A percentile compares a stretch with the other conserved stretches of the same genome.
These are phyloP conservation scores for Eulacestoma nigropectus DNA, from an alignment of 2,113 vertebrate species.

Conservation along the genomic window DNA sequence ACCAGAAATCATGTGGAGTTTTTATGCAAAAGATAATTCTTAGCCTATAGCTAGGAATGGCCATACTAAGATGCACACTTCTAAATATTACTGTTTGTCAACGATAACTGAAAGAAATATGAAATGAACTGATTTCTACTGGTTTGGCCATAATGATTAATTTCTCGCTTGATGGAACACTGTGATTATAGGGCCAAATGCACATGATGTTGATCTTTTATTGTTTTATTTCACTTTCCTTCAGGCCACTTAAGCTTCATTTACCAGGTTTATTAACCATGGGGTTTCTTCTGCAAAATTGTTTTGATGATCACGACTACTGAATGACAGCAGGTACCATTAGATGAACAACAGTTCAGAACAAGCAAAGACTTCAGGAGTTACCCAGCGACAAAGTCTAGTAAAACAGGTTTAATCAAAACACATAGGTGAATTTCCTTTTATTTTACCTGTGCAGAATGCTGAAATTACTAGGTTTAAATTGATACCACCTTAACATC, in stretches of 20 bases:
- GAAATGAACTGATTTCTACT: neutral
- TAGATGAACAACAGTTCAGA: neutral
- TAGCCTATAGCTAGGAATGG: neutral
- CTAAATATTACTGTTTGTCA: neutral
- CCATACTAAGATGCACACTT: neutral
- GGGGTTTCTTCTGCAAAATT: neutral
- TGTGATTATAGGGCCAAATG: neutral
- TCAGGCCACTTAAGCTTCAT: neutral
- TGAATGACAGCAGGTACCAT: neutral
- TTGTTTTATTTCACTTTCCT: neutral
- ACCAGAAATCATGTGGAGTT: neutral
- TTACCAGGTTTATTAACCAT: neutral
- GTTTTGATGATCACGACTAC: neutral
- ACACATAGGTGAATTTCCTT: neutral
- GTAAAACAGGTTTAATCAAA: neutral
- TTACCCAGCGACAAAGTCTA: neutral
- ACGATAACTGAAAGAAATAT: neutral
- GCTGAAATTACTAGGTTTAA: neutral
- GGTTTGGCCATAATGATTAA: neutral
- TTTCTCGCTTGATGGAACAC: neutral
- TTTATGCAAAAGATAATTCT: neutral
- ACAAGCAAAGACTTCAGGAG: neutral
- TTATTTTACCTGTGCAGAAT: neutral
- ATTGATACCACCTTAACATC: neutral
- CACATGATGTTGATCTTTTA: neutral